phyloP scores from a whole-genome alignment of 2,113 vertebrate species.

The Sinocyclocheilus anophthalmus region DNA sequence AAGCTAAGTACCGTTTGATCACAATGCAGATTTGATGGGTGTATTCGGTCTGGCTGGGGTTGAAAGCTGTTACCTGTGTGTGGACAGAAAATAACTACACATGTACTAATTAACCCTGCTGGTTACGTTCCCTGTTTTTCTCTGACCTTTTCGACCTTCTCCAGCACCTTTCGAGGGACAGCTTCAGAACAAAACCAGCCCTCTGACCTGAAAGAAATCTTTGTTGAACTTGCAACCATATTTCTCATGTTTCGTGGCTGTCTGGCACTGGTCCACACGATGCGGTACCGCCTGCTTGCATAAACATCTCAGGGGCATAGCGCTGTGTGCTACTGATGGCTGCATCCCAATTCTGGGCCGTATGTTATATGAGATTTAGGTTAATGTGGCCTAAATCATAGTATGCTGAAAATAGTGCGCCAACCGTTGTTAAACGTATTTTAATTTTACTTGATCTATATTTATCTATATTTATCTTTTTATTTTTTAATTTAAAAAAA shows the following conservation, averaged over 20 bases:
- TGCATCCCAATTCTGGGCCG: not conserved
- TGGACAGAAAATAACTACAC: not conserved
- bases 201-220: constrained; percentile 33
- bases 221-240: not conserved
- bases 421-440: too few relatives aligned
- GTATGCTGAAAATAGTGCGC: not conserved
- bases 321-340: not conserved
- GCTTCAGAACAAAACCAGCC: constrained; percentile 3
- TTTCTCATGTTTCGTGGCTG: constrained; percentile 9
- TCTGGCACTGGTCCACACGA: constrained; percentile 41
- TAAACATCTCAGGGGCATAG: constrained; percentile 20
- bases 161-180: not conserved
- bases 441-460: too few relatives aligned
- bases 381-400: not conserved
- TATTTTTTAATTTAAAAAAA: too few relatives aligned
- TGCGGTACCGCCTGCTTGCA: constrained; percentile 3
- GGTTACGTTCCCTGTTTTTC: not conserved
- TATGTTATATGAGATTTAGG: not conserved
- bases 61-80: not conserved
- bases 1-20: not conserved
- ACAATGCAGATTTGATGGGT: not conserved
- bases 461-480: too few relatives aligned
- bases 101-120: constrained; percentile 8
- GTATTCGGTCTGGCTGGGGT: not conserved
- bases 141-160: not conserved